Evolutionary conservation across 2,113 vertebrate species (phyloP), one percentile per base, ranked within the genome.

Genomic region (Origma solitaria): DNA sequence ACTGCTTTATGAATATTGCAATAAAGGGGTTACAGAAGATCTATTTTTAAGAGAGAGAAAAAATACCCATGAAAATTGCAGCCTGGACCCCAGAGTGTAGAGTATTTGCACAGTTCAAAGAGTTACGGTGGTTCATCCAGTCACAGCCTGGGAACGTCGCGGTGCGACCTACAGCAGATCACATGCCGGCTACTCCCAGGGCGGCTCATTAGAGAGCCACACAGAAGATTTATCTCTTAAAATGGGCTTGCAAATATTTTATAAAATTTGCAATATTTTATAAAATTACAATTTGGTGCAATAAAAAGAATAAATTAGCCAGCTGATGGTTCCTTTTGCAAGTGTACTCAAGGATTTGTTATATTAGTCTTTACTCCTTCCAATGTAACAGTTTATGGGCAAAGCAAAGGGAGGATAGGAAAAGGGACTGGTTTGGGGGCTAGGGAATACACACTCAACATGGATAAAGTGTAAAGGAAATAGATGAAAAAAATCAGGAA

Each of bases 251-350:
- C 95, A 96, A 96, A 96, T 93, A 97, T 96, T 97, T 97, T 97
- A 97, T 97, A 94, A 94, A 97, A 94, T 96, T 96, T 97, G 95
- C 92, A 81, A 58, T 94, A 95, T 97, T 97, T 97, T 93, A 97
- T 96, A 96, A 96, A 96, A 97, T 97, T 90, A 92, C 94, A 37
- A 84, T 96, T 94, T 93, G 95, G 65, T 75, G 88, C 88, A 94
- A 90, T 94, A 94, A 95, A 88, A 92, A 88, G 90, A 96, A 94
- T 95, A 95, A 96, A 95, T 88, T 88, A 97, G 76, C 86, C 77
- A 62, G 61, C 65, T 92, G 92, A 86, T 94, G 91, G 88, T 83
- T 92, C 86, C 72, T 96, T 94, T 93, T 84, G 77, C 94, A 71
- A 93, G 92, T 75, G 80, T 77, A 35, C 64, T 88, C 76, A 71